Evolutionary conservation across 2,113 vertebrate species (phyloP).

Genomic region (Epinephelus moara): DNA sequence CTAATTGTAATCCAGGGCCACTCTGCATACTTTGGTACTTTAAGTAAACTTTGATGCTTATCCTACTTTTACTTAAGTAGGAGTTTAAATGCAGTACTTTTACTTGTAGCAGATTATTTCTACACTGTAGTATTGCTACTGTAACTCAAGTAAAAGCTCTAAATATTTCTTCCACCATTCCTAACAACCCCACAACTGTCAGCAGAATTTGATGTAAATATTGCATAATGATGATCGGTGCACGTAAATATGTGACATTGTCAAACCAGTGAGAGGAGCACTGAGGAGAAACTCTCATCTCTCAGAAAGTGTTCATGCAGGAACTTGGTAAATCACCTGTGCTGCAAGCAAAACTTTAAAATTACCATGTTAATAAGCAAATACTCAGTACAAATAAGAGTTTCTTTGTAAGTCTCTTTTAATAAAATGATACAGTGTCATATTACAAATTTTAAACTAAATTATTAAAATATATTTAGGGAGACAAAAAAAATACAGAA

Average conservation of each 20-base stretch:
- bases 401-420: constrained; percentile 8
- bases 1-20: no score
- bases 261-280: not conserved
- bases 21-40: no score
- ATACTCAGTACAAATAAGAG: constrained; percentile 2
- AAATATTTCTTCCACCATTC: no score
- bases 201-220: not conserved
- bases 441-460: constrained; percentile 1
- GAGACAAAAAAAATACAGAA: not conserved
- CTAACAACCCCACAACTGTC: not conserved
- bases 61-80: no score
- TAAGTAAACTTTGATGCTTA: no score
- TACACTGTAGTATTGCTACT: no score
- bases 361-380: not conserved
- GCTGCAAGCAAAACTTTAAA: not conserved
- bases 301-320: not conserved
- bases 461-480: constrained; percentile 16
- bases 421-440: constrained; percentile 9
- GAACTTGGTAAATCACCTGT: not conserved
- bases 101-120: no score
- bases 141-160: no score
- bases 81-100: no score
- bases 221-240: not conserved
- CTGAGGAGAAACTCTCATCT: no score
- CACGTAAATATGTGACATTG: not conserved